A percentile compares a stretch with the other conserved stretches of the same genome.
Conservation (phyloP, 2,888 invertebrate genomes). For the Leptopilina drosophilae region DNA sequence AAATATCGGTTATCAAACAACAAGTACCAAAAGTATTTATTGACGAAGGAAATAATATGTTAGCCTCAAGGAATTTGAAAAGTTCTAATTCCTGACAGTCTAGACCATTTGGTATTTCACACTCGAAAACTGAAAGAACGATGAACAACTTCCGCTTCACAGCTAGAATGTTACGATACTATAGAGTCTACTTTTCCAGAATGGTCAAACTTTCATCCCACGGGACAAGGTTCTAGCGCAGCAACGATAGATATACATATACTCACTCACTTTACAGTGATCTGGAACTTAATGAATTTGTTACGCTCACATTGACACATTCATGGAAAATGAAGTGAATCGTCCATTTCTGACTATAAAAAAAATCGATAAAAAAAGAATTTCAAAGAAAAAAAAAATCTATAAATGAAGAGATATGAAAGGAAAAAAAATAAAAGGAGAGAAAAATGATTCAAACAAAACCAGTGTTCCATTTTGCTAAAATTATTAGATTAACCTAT, state of each 20-base stretch:
- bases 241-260: not conserved
- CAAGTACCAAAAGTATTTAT: too few relatives aligned
- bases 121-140: slow-evolving; percentile 40
- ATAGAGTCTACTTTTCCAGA: slow-evolving; percentile 46
- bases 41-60: too few relatives aligned
- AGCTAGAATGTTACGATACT: slow-evolving; percentile 43
- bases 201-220: slow-evolving; percentile 49
- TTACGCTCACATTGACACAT: not conserved
- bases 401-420: too few relatives aligned
- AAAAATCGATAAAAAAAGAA: not conserved
- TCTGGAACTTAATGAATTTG: slow-evolving; percentile 8
- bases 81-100: slow-evolving; percentile 50
- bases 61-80: too few relatives aligned
- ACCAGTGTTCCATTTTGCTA: not conserved
- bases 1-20: too few relatives aligned
- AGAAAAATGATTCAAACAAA: not conserved
- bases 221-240: slow-evolving; percentile 35
- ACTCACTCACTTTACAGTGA: slow-evolving; percentile 1
- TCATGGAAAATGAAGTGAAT: not conserved
- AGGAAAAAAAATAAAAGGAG: not conserved
- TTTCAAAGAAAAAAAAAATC: not conserved
- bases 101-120: slow-evolving; percentile 15
- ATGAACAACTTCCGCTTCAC: slow-evolving; percentile 48
- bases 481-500: not conserved
- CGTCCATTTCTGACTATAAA: not conserved